These are phyloP conservation scores for Cyanoramphus novaezelandiae DNA, from an alignment of 2,113 vertebrate species.

Conservation along the genomic window DNA sequence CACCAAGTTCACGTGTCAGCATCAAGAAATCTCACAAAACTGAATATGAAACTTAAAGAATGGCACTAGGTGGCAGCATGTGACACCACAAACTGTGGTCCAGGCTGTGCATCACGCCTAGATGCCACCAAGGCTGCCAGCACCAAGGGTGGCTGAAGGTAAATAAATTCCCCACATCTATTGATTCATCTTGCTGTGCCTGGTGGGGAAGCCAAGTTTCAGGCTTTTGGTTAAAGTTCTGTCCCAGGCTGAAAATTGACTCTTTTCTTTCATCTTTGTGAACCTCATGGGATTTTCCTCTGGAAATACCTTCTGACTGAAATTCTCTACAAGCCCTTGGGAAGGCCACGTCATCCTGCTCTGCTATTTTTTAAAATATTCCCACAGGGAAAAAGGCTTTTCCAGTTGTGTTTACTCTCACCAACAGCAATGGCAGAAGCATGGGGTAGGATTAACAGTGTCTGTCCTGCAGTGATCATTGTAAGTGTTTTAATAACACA, in stretches of 20 bases:
- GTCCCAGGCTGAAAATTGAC: not conserved
- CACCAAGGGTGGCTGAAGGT: not conserved
- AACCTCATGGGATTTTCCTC: not conserved
- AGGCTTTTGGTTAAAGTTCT: not conserved
- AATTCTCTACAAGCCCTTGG: not conserved
- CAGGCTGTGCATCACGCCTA: not conserved
- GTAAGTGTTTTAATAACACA: not conserved
- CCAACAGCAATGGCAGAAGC: not conserved
- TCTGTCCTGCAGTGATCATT: not conserved
- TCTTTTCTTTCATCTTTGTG: not conserved
- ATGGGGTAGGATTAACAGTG: fast-evolving
- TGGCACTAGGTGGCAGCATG: constrained; percentile 78
- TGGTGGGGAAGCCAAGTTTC: not conserved
- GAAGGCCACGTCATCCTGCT: not conserved
- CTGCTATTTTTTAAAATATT: not conserved
- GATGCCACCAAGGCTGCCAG: not conserved
- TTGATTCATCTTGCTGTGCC: fast-evolving
- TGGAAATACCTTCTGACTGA: not conserved
- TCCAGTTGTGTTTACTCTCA: not conserved
- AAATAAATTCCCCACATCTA: fast-evolving
- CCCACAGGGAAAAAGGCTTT: not conserved
- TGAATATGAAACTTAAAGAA: not conserved
- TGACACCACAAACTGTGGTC: constrained; percentile 22
- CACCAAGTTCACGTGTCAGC: fast-evolving
- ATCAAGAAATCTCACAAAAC: not conserved